A percentile compares a stretch with the other conserved stretches of the same genome.
These are phyloP conservation scores for Heliconius eleuchia DNA, from an alignment of 1,140 invertebrate genomes.

Conservation along the genomic window DNA sequence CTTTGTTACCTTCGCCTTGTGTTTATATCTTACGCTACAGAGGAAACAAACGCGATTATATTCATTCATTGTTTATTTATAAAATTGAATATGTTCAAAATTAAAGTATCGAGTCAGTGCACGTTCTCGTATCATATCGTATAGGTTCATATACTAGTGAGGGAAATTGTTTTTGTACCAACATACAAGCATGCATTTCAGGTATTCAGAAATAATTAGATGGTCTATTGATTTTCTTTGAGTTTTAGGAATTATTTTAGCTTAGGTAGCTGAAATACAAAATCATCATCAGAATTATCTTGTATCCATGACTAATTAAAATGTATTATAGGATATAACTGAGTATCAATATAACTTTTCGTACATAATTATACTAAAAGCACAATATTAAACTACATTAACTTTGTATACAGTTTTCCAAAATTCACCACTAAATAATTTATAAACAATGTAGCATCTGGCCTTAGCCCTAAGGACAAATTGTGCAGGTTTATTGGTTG, in stretches of 20 bases:
- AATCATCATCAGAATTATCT: no score
- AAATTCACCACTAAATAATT: conserved; percentile 25
- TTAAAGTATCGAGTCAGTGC: no score
- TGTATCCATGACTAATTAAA: neutral
- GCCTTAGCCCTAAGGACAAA: conserved; percentile 45
- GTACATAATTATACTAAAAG: neutral
- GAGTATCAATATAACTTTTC: neutral
- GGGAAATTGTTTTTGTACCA: no score
- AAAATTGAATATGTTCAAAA: no score
- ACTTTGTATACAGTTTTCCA: neutral
- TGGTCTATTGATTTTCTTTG: neutral
- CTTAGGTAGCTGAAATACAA: no score
- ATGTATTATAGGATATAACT: neutral
- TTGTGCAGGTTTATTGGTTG: conserved; percentile 48
- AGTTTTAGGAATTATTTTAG: no score
- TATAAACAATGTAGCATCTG: conserved; percentile 41
- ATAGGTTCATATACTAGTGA: no score
- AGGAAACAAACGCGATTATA: neutral
- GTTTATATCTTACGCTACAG: conserved; percentile 31
- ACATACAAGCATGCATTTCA: no score
- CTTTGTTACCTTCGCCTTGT: conserved; percentile 42
- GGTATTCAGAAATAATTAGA: no score
- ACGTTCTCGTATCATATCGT: no score
- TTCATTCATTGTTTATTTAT: neutral
- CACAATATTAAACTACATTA: neutral